Evolutionary conservation across 2,797 vertebrate species (phyloP).

Genomic region (Chiroxiphia lanceolata): DNA sequence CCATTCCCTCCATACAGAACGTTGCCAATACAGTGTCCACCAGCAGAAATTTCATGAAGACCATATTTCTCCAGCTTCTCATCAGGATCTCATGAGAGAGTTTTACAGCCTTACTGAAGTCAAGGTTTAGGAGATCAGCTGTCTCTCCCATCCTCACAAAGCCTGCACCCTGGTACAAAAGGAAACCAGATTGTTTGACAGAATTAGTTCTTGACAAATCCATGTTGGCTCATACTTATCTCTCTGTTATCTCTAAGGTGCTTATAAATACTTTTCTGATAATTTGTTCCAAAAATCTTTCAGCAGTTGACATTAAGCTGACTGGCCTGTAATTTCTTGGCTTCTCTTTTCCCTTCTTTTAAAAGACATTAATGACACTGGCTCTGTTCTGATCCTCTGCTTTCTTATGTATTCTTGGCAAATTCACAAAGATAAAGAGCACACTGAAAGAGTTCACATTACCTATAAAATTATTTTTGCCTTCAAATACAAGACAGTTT

Average conservation of each 20-base stretch:
- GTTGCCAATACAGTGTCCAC: background rate
- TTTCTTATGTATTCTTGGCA: background rate
- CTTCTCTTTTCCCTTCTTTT: background rate
- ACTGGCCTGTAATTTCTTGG: slow-evolving; percentile 13
- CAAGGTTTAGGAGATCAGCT: background rate
- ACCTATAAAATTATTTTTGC: background rate
- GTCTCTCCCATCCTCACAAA: background rate
- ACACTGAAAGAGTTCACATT: background rate
- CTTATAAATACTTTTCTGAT: background rate
- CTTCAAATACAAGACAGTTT: background rate
- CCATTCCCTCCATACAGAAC: background rate
- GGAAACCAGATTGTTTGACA: background rate
- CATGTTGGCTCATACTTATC: background rate
- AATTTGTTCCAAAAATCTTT: slow-evolving; percentile 22
- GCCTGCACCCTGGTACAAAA: background rate
- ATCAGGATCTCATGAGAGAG: background rate
- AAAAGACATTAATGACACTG: background rate
- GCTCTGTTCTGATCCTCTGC: background rate
- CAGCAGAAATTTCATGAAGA: background rate
- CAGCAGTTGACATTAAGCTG: slow-evolving; percentile 36
- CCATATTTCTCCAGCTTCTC: background rate
- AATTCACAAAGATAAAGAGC: background rate
- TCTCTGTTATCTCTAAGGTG: slow-evolving; percentile 5
- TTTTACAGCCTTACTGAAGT: background rate
- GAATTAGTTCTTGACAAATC: slow-evolving; percentile 23